Evolutionary conservation across 2,113 vertebrate species (phyloP).

Genomic region (Tupaia tana): DNA sequence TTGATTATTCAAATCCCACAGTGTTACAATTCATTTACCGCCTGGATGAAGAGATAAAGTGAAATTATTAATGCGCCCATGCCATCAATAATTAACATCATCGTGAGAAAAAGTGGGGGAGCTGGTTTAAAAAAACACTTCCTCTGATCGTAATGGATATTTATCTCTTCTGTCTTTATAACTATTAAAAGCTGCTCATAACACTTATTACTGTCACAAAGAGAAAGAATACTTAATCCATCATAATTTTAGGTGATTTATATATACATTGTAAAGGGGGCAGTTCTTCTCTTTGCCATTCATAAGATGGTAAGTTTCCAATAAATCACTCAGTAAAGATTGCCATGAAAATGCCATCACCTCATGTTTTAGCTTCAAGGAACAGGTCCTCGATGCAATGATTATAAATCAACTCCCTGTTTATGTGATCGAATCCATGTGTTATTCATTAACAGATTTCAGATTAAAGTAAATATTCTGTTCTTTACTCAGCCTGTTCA

Average conservation of each 20-base stretch:
- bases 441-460: constrained; percentile 31
- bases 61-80: constrained; percentile 66
- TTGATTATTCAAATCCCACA: neutral
- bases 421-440: neutral
- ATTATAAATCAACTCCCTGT: constrained; percentile 44
- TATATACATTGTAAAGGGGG: constrained; percentile 12
- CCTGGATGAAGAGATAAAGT: constrained; percentile 59
- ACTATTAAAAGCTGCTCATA: constrained; percentile 70
- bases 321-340: constrained; percentile 55
- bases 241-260: constrained; percentile 70
- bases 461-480: neutral
- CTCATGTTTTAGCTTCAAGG: constrained; percentile 24
- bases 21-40: constrained; percentile 33
- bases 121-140: neutral
- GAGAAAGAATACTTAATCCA: constrained; percentile 64
- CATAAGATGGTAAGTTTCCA: neutral
- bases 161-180: constrained; percentile 57
- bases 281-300: constrained; percentile 32
- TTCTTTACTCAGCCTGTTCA: neutral
- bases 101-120: constrained; percentile 32
- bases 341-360: neutral
- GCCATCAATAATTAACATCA: constrained; percentile 68
- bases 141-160: constrained; percentile 61
- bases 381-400: neutral
- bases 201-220: constrained; percentile 63